These are phyloP conservation scores for Miichthys miiuy DNA, from an alignment of 2,797 vertebrate genomes.

Conservation along the genomic window DNA sequence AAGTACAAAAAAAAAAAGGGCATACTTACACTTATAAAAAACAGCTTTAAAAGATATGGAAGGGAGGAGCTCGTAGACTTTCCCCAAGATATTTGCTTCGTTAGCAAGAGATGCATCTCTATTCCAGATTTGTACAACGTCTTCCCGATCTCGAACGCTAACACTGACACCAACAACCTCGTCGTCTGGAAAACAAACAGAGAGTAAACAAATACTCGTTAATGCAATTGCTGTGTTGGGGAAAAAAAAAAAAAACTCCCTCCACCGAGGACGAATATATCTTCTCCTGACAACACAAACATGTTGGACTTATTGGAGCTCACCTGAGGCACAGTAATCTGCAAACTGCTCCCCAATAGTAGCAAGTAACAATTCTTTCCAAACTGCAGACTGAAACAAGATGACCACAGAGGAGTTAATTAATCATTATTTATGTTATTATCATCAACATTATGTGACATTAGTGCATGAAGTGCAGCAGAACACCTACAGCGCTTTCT, in stretches of 20 bases:
- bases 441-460: not conserved
- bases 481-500: slow-evolving; percentile 88
- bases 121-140: slow-evolving; percentile 94
- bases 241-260: not conserved
- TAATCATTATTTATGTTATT: not conserved
- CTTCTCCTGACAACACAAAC: not conserved
- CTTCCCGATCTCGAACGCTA: slow-evolving; percentile 92
- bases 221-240: no score
- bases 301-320: not conserved
- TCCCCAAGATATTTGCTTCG: slow-evolving; percentile 91
- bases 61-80: slow-evolving; percentile 92
- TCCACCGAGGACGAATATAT: not conserved
- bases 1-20: not conserved
- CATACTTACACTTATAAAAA: slow-evolving; percentile 95
- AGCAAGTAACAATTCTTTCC: slow-evolving; percentile 94
- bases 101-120: slow-evolving; percentile 88
- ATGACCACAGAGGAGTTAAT: slow-evolving; percentile 9
- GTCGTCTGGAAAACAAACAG: slow-evolving; percentile 83
- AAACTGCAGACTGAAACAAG: slow-evolving; percentile 86
- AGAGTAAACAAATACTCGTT: not conserved
- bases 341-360: slow-evolving; percentile 94
- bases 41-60: slow-evolving; percentile 90
- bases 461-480: not conserved
- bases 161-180: slow-evolving; percentile 94
- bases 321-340: slow-evolving; percentile 90